Conservation (phyloP, 2,888 invertebrate genomes). For the Allacma fusca region DNA sequence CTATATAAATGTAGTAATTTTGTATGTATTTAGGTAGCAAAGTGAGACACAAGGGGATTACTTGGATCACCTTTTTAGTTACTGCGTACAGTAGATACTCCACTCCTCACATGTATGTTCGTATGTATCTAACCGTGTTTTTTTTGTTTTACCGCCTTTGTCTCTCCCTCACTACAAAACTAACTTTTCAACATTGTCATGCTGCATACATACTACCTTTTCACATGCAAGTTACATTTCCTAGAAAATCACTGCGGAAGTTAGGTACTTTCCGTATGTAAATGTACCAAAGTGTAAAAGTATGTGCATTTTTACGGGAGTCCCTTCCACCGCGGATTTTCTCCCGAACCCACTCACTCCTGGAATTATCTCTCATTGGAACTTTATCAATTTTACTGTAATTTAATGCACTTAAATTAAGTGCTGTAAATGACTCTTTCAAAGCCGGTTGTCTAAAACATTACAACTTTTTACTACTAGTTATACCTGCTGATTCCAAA, state of each 20-base stretch:
- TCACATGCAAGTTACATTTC: neutral
- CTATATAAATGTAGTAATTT: slow-evolving; percentile 36
- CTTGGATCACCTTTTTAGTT: slow-evolving; percentile 22
- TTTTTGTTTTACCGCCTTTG: neutral
- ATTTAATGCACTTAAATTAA: too few species aligned
- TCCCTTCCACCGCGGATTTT: too few species aligned
- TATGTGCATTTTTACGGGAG: too few species aligned
- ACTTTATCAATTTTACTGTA: too few species aligned
- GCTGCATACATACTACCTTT: neutral
- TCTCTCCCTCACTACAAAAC: neutral
- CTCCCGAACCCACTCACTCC: too few species aligned
- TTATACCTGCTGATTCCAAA: too few species aligned
- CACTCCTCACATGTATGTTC: neutral
- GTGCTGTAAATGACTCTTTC: too few species aligned
- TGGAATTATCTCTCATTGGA: too few species aligned
- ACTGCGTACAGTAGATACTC: neutral
- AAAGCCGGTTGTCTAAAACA: too few species aligned
- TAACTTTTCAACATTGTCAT: slow-evolving; percentile 12
- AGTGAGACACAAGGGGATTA: neutral
- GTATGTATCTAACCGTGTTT: neutral
- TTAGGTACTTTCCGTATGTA: too few species aligned
- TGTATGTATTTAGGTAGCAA: slow-evolving; percentile 5
- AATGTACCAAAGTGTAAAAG: too few species aligned
- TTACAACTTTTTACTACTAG: too few species aligned
- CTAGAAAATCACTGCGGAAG: slow-evolving; percentile 1